Evolutionary conservation across 1,140 invertebrate species (phyloP), one percentile per base, ranked within the genome.

Genomic region (Bombus superbus): DNA sequence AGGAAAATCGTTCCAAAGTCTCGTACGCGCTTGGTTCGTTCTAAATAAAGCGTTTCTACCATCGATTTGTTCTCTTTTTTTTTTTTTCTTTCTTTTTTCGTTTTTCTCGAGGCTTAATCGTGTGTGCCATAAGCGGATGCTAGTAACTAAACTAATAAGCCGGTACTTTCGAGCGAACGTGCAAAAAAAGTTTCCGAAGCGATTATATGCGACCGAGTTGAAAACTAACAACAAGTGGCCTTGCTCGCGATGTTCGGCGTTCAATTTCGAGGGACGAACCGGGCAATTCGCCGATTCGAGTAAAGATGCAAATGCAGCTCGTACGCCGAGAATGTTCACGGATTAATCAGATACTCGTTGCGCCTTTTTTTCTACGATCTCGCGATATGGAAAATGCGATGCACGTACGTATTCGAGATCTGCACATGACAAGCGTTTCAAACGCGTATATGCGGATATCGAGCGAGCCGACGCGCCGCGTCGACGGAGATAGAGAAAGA

Each of bases 401-500:
- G 73, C 85, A 86, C 80, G 79, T 76, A 62, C 80, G 73, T 53
- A 28, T 53, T 74, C 78, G 35, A 72, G 42, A 66, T 85, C 78
- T 81, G 83, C 83, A 74, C 83, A 72, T 85, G 83, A 85, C 83
- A 81, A 85, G 83, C 78, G 28, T 81, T 53, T 66, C 78, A 74
- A 81, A 32, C 35, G 69, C 69, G 68, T 69, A 18, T 71, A 47
- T 71, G 47, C 47, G 22, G 42, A 81, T 81, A 81, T 81, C 42
- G 83, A 81, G 44, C 57, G 68, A 44, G 42, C 32, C 9, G 47
- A 53, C 47, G 18, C 47, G 47, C 1, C 47, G 47, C 47, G 25
- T 28, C 38, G 11, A 10, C 35, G n/a, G 47, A 38, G 72, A 28
- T 42, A n/a, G 75, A 78, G n/a, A 42, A 71, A 57, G 42, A 59